Percentiles rank a stretch among this genome's conserved stretches.
phyloP scores from a whole-genome alignment of 1,140 invertebrate species.

The Tenebrio molitor region DNA sequence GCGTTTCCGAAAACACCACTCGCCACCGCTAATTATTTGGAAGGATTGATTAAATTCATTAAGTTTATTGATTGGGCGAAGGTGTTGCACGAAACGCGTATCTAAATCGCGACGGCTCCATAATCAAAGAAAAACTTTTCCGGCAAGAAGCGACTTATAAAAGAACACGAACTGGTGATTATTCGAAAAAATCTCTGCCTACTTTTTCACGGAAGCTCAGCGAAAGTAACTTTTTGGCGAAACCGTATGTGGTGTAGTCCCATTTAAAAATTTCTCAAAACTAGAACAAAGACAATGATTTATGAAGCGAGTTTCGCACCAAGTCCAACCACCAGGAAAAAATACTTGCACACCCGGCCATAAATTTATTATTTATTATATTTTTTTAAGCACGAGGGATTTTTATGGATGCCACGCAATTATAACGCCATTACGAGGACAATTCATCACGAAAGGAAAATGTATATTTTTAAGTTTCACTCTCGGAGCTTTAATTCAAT shows the following conservation, averaged over 20 bases:
- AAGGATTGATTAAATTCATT: slow-evolving; percentile 17
- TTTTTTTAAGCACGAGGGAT: no score
- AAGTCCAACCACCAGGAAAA: slow-evolving; percentile 8
- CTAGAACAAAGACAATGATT: slow-evolving; percentile 27
- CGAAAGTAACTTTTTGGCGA: neutral
- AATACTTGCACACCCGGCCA: neutral
- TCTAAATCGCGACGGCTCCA: neutral
- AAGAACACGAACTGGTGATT: neutral
- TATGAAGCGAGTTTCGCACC: slow-evolving; percentile 12
- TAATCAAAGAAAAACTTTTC: slow-evolving; percentile 10
- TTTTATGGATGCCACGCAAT: no score
- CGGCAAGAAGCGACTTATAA: neutral
- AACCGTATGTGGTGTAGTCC: slow-evolving; percentile 6
- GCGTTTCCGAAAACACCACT: neutral
- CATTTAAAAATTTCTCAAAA: slow-evolving; percentile 7
- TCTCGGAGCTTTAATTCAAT: no score
- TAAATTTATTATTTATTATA: no score
- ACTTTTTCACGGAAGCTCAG: neutral
- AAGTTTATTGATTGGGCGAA: no score
- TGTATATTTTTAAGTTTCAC: no score
- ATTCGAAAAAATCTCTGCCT: neutral
- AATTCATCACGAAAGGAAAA: no score
- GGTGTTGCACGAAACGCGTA: neutral
- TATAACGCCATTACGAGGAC: no score
- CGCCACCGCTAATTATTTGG: neutral